Evolutionary conservation across 2,113 vertebrate species (phyloP).

Genomic region (Cryptomyrus ogoouensis): DNA sequence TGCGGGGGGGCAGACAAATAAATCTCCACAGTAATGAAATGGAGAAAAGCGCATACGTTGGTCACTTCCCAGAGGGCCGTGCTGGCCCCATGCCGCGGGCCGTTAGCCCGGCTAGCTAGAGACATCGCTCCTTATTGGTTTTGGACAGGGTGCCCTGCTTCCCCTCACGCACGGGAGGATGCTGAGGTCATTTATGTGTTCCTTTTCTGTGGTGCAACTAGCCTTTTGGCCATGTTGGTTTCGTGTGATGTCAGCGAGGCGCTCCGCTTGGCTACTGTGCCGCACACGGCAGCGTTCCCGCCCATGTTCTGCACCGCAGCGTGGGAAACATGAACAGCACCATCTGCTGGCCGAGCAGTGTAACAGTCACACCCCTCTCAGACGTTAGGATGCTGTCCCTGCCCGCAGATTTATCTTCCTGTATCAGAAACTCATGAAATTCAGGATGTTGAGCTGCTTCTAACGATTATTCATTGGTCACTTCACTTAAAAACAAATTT

Average conservation of each 20-base stretch:
- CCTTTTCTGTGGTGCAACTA: background rate
- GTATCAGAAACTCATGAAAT: background rate
- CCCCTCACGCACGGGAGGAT: background rate
- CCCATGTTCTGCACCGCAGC: background rate
- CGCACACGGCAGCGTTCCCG: background rate
- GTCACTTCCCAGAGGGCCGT: background rate
- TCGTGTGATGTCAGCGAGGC: background rate
- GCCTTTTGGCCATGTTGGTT: background rate
- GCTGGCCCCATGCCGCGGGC: background rate
- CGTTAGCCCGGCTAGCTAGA: background rate
- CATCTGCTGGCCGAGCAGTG: slow-evolving; percentile 29
- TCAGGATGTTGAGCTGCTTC: background rate
- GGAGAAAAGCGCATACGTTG: background rate
- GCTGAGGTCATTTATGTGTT: background rate
- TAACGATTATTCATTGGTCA: background rate
- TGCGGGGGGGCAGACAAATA: background rate
- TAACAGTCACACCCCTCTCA: background rate
- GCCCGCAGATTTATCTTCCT: background rate
- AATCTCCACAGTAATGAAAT: slow-evolving; percentile 1
- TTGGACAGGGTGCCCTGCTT: background rate
- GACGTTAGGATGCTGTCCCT: background rate
- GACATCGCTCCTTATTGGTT: background rate
- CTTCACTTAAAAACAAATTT: background rate
- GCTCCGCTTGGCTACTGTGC: background rate
- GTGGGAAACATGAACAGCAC: slow-evolving; percentile 25